These are phyloP conservation scores for Chaenodraco wilsoni DNA, from an alignment of 2,797 vertebrate genomes.

Conservation along the genomic window DNA sequence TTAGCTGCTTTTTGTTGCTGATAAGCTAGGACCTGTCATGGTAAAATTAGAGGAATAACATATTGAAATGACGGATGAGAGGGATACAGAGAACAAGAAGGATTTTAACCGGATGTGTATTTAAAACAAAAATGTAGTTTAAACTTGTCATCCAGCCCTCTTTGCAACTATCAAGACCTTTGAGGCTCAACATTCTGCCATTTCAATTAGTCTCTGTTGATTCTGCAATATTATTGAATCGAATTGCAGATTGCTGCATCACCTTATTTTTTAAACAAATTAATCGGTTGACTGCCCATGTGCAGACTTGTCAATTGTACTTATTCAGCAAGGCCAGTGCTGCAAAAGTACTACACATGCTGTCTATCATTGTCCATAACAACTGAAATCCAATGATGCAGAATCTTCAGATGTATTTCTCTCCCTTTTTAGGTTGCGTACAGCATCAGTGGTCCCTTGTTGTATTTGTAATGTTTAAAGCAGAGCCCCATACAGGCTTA, in stretches of 20 bases:
- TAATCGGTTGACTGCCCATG: background rate
- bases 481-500: background rate
- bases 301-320: background rate
- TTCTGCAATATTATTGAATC: background rate
- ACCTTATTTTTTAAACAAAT: background rate
- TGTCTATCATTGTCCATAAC: background rate
- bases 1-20: slow-evolving; percentile 31
- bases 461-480: background rate
- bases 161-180: slow-evolving; percentile 13
- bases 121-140: background rate
- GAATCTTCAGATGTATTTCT: background rate
- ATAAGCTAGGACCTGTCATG: slow-evolving; percentile 3
- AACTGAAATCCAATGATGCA: too few relatives aligned
- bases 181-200: background rate
- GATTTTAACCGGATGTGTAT: background rate
- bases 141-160: background rate
- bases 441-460: too few relatives aligned
- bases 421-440: background rate
- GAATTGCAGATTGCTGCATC: background rate
- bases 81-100: slow-evolving; percentile 8
- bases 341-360: background rate
- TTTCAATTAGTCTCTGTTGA: background rate
- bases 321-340: background rate
- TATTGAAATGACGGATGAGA: slow-evolving; percentile 23
- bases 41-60: slow-evolving; percentile 33